Conservation (phyloP, 1,140 invertebrate species). For the Drosophila seguyi region DNA sequence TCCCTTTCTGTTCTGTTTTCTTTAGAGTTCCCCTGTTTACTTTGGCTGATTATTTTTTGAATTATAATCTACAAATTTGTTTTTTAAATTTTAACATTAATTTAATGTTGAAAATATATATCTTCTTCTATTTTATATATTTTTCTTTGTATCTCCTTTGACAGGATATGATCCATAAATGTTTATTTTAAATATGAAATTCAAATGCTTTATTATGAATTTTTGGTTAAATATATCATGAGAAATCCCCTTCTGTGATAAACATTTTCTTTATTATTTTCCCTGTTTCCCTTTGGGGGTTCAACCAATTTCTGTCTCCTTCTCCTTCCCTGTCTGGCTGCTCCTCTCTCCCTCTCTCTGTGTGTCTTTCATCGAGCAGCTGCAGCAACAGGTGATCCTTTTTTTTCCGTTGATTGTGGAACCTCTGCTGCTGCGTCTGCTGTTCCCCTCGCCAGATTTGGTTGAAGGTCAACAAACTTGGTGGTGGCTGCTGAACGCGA, state of each 20-base stretch:
- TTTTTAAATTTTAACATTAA: no score
- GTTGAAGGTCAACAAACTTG: slow-evolving; percentile 81
- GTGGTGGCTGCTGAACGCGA: slow-evolving; percentile 54
- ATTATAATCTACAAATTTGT: not conserved
- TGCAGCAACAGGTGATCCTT: slow-evolving; percentile 80
- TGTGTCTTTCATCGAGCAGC: slow-evolving; percentile 46
- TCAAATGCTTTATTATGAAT: not conserved
- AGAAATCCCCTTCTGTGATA: not conserved
- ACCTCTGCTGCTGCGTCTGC: slow-evolving; percentile 24
- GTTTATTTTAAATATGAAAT: not conserved
- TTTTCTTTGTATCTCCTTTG: no score
- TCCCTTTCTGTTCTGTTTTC: not conserved
- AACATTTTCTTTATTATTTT: slow-evolving; percentile 4
- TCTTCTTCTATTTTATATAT: no score
- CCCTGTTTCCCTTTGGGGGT: not conserved
- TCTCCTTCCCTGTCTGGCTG: not conserved
- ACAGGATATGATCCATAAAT: no score
- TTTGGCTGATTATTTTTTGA: not conserved
- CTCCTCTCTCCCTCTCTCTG: slow-evolving; percentile 1
- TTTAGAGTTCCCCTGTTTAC: no score
- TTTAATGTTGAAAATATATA: no score
- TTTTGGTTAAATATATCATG: not conserved
- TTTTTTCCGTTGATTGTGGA: slow-evolving; percentile 17
- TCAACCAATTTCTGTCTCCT: not conserved
- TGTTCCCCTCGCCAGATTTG: slow-evolving; percentile 47